A percentile compares a stretch with the other conserved stretches of the same genome.
phyloP scores from a whole-genome alignment of 2,888 invertebrate species.

The Meandrusa payeni region DNA sequence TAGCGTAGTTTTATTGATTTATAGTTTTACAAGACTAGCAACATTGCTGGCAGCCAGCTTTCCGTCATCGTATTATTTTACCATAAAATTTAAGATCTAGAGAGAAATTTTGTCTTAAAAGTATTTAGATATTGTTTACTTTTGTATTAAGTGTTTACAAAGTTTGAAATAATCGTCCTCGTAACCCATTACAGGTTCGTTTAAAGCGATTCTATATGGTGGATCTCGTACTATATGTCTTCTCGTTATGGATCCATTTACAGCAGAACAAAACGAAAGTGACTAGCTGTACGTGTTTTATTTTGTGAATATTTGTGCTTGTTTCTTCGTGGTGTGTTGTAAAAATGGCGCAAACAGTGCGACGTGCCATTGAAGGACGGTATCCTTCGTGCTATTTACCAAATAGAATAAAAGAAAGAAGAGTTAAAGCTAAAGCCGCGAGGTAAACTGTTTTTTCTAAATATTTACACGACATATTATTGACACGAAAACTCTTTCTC shows the following conservation, averaged over 20 bases:
- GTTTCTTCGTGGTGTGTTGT: conserved; percentile 38
- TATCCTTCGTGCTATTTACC: conserved; percentile 89
- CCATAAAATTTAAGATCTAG: conserved; percentile 12
- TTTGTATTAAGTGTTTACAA: conserved; percentile 20
- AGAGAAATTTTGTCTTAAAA: conserved; percentile 13
- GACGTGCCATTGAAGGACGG: conserved; percentile 86
- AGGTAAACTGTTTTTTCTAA: conserved; percentile 47
- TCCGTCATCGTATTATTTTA: conserved; percentile 41
- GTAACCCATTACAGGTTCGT: conserved; percentile 17
- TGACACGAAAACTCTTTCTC: too few relatives aligned
- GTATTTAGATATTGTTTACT: conserved; percentile 19
- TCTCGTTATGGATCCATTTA: conserved; percentile 65
- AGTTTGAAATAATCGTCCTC: conserved; percentile 20
- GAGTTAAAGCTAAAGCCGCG: conserved; percentile 83
- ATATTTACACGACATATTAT: too few relatives aligned
- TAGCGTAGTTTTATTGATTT: too few relatives aligned
- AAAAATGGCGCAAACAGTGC: conserved; percentile 87
- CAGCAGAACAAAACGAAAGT: conserved; percentile 78
- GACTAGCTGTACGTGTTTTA: conserved; percentile 63
- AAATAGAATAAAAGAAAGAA: conserved; percentile 87
- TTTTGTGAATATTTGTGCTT: conserved; percentile 46
- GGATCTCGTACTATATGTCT: conserved; percentile 59
- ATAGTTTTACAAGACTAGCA: conserved; percentile 17
- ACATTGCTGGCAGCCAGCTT: conserved; percentile 38
- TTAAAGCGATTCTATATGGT: conserved; percentile 25